phyloP scores from a whole-genome alignment of 2,888 invertebrate species.

The Scelioninae gen. 2 region DNA sequence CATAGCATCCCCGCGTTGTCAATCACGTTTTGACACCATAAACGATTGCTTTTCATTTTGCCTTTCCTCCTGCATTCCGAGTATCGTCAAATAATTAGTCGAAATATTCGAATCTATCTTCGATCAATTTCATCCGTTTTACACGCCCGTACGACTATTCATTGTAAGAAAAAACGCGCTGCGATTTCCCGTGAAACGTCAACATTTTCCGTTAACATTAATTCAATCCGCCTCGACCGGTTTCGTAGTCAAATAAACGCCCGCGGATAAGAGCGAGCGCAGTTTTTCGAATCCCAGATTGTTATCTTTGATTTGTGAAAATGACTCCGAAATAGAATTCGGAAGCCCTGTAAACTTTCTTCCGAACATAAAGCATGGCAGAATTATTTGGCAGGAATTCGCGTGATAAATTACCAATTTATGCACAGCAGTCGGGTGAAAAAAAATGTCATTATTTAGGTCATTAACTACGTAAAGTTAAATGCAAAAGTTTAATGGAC shows the following conservation, averaged over 20 bases:
- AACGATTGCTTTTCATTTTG: conserved; percentile 7
- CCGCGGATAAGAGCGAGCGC: neutral
- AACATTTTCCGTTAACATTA: neutral
- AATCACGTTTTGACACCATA: conserved; percentile 14
- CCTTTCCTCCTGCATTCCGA: neutral
- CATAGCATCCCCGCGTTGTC: neutral
- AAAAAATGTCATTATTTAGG: neutral
- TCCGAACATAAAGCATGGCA: neutral
- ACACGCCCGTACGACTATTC: neutral
- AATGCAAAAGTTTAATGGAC: no score
- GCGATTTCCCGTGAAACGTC: neutral
- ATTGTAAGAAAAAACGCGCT: neutral
- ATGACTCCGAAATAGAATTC: neutral
- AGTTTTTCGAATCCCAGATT: neutral
- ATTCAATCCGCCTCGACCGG: neutral
- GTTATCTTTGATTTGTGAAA: conserved; percentile 6
- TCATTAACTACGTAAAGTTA: no score
- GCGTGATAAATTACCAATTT: neutral
- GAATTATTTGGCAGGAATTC: neutral
- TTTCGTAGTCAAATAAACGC: neutral
- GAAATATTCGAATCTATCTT: conserved; percentile 7
- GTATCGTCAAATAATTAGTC: conserved; percentile 7
- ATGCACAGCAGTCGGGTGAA: neutral
- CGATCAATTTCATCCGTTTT: neutral
- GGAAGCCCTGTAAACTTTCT: neutral